Base-by-base conservation (phyloP, 2,888 invertebrate species). In the Ophion obscuratus region DNA sequence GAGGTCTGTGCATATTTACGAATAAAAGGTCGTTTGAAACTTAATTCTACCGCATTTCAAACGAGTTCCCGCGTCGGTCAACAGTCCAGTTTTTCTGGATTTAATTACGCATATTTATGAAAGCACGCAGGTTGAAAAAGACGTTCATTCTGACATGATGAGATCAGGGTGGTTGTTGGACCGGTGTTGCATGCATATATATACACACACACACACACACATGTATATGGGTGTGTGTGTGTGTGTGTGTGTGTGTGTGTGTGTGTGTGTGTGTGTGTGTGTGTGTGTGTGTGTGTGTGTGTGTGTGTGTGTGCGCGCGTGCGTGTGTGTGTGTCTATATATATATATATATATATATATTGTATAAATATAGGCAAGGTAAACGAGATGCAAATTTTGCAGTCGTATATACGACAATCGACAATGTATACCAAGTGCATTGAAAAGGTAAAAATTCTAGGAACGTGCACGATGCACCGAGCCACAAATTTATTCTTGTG, bases 141-240 rank as follows among this genome's bases (percentile, higher is more conserved):
- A 83, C 79, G 70, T 73, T 27, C 61, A 79, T 79, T 47, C 77
- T 53, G 68, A 75, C 68, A 79, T 70, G 70, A 36, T 70, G 66
- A 31, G 11, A 71, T 20, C 70, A 70, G 70, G 75, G 64, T 77
- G 77, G 77, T 67, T 59, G 77, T 68, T 53, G n/a, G n/a, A 80
- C 80, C 84, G 71, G 80, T 80, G 75, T 53, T 31, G 62, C 83
- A 62, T 64, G 40, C 40, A 36, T 40, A 81, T 70, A 81, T 68
- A 24, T 31, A 53, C 14, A 53, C 14, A 53, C 14, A 53, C 1
- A 24, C 1, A 24, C 1, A 24, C 1, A 24, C 1, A 24, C 1
- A 24, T 24, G 1, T 24, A 24, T 24, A 24, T 24, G 24, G 0
- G 1, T 24, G 1, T 24, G 24, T 24, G 1, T 24, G 1, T 24